Conservation (phyloP, 2,888 invertebrate species). For the Nowickia ferox region DNA sequence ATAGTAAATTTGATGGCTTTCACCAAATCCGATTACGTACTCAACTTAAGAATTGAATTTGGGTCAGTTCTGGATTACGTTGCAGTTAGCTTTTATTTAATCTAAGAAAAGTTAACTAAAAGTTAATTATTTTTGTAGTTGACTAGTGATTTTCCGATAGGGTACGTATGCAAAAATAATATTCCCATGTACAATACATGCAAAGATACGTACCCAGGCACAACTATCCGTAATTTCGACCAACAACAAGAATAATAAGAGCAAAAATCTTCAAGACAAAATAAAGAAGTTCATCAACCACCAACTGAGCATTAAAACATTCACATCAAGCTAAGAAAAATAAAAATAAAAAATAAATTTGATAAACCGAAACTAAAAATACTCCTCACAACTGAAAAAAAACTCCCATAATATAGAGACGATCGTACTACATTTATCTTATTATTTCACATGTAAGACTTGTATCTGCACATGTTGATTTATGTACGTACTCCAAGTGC, state of each 20-base stretch:
- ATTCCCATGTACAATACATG: conserved; percentile 18
- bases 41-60: too few species aligned
- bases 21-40: too few species aligned
- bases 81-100: too few species aligned
- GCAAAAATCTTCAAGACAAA: conserved; percentile 42
- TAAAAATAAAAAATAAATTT: conserved; percentile 39
- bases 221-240: conserved; percentile 10
- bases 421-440: conserved; percentile 30
- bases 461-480: background rate
- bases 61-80: too few species aligned
- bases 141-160: too few species aligned
- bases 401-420: conserved; percentile 28
- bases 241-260: conserved; percentile 20
- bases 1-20: too few species aligned
- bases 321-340: conserved; percentile 44
- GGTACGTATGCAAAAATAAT: conserved; percentile 29
- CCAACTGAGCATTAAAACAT: conserved; percentile 67
- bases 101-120: too few species aligned
- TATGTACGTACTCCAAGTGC: background rate
- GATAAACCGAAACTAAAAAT: conserved; percentile 64
- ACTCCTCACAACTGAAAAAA: conserved; percentile 6
- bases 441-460: conserved; percentile 33
- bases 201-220: background rate
- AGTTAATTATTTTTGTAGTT: too few species aligned
- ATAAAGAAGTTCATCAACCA: conserved; percentile 71